A percentile compares a stretch with the other conserved stretches of the same genome.
Conservation (phyloP, 1,140 invertebrate species). For the Pinna nobilis region DNA sequence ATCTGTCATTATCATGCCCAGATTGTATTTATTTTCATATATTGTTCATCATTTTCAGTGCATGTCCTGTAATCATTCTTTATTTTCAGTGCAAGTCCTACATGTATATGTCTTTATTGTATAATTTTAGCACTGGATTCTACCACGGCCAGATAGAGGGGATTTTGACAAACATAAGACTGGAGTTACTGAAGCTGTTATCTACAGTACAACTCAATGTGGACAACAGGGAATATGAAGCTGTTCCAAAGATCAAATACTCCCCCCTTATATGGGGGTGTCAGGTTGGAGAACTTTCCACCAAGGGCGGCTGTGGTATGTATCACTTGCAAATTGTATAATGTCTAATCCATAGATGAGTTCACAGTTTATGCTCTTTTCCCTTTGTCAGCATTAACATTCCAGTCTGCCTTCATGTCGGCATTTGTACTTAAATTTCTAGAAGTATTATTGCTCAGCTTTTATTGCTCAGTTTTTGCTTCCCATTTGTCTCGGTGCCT, state of each 20-base stretch:
- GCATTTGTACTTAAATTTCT: too few relatives aligned
- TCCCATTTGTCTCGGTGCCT: too few relatives aligned
- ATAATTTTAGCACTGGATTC: slow-evolving; percentile 13
- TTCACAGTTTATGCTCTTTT: too few relatives aligned
- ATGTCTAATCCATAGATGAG: too few relatives aligned
- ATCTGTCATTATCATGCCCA: neutral
- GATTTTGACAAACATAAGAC: slow-evolving; percentile 43
- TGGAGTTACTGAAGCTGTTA: slow-evolving; percentile 45
- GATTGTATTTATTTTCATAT: neutral
- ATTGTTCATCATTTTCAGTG: neutral
- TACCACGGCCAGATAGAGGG: slow-evolving; percentile 30
- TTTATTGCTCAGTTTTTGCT: too few relatives aligned
- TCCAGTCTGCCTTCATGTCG: too few relatives aligned
- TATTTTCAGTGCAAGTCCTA: too few relatives aligned
- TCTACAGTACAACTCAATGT: slow-evolving; percentile 13
- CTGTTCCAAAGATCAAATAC: slow-evolving; percentile 38
- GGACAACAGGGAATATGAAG: slow-evolving; percentile 31
- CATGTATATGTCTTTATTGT: too few relatives aligned
- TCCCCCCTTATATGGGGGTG: slow-evolving; percentile 43
- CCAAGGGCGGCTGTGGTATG: slow-evolving; percentile 53
- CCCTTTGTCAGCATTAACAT: too few relatives aligned
- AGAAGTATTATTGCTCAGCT: too few relatives aligned
- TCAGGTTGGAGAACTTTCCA: slow-evolving; percentile 50
- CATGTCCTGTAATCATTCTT: too few relatives aligned
- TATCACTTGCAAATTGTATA: too few relatives aligned